Percentiles rank a stretch among this genome's conserved stretches.
Evolutionary conservation across 1,140 invertebrate species (phyloP).

Genomic region (Lepidotrigona ventralis): DNA sequence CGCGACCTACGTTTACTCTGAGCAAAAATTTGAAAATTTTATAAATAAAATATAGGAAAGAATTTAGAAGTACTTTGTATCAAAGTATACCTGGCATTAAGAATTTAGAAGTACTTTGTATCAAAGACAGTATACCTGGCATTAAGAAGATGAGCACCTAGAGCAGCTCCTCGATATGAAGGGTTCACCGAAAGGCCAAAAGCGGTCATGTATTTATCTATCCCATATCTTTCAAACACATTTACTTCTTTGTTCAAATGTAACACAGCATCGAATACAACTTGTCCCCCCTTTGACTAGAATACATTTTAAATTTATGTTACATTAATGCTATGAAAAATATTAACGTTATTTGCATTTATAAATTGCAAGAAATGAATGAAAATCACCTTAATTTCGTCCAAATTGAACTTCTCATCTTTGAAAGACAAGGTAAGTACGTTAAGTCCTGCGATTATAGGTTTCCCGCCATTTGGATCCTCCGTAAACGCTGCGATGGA

Average conservation of each 20-base stretch:
- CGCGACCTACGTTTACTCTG: constrained; percentile 52
- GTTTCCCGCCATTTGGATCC: constrained; percentile 60
- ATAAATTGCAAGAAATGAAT: background rate
- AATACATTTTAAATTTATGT: constrained; percentile 2
- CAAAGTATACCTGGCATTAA: constrained; percentile 68
- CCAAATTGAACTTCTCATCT: background rate
- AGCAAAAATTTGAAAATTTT: background rate
- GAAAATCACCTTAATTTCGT: background rate
- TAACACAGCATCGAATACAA: constrained; percentile 17
- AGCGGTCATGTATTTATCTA: constrained; percentile 68
- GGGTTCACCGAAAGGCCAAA: constrained; percentile 70
- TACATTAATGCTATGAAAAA: background rate
- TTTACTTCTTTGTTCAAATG: constrained; percentile 39
- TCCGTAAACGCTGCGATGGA: constrained; percentile 66
- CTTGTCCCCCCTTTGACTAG: constrained; percentile 10
- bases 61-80: too few species aligned
- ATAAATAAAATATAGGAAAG: background rate
- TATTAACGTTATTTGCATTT: background rate
- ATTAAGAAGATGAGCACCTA: constrained; percentile 66
- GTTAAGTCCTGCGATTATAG: constrained; percentile 69
- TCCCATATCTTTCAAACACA: constrained; percentile 62
- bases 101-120: constrained; percentile 18
- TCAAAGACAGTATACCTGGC: constrained; percentile 68
- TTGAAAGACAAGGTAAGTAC: constrained; percentile 53
- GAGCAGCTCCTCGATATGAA: constrained; percentile 67